phyloP scores from a whole-genome alignment of 2,888 invertebrate genomes.

The Hemicrepidius hirtus region DNA sequence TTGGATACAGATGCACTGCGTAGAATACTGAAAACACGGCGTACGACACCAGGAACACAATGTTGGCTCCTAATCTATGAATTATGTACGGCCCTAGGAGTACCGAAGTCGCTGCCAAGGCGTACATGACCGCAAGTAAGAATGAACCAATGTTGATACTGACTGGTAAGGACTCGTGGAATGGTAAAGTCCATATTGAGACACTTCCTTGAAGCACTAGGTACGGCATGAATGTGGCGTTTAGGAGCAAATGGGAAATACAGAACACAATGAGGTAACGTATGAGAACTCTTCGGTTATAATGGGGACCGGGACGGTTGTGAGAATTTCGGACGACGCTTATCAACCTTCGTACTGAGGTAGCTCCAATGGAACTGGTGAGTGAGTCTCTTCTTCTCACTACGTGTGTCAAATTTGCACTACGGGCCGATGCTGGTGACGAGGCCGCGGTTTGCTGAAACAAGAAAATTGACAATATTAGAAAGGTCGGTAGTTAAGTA shows the following conservation, averaged over 20 bases:
- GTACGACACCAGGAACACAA: slow-evolving; percentile 72
- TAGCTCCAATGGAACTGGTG: slow-evolving; percentile 84
- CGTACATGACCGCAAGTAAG: slow-evolving; percentile 78
- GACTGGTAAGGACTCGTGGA: slow-evolving; percentile 48
- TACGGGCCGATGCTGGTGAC: slow-evolving; percentile 43
- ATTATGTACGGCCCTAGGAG: slow-evolving; percentile 74
- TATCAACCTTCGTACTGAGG: slow-evolving; percentile 84
- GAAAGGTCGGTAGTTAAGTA: too few relatives aligned
- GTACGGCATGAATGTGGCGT: slow-evolving; percentile 79
- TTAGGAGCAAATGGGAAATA: slow-evolving; percentile 77
- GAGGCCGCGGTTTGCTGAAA: slow-evolving; percentile 44
- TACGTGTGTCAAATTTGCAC: slow-evolving; percentile 54
- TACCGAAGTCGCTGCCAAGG: slow-evolving; percentile 76
- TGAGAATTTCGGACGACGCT: slow-evolving; percentile 73
- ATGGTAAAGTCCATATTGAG: slow-evolving; percentile 72
- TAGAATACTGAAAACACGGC: slow-evolving; percentile 77
- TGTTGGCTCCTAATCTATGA: slow-evolving; percentile 74
- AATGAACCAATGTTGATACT: slow-evolving; percentile 74
- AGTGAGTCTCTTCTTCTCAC: slow-evolving; percentile 80
- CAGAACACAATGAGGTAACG: slow-evolving; percentile 75
- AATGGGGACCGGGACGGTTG: slow-evolving; percentile 69
- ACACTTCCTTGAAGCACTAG: slow-evolving; percentile 75
- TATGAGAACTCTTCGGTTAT: slow-evolving; percentile 73
- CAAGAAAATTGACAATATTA: not conserved
- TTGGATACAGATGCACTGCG: slow-evolving; percentile 76